phyloP scores from a whole-genome alignment of 2,113 vertebrate species.

The Lates calcarifer region DNA sequence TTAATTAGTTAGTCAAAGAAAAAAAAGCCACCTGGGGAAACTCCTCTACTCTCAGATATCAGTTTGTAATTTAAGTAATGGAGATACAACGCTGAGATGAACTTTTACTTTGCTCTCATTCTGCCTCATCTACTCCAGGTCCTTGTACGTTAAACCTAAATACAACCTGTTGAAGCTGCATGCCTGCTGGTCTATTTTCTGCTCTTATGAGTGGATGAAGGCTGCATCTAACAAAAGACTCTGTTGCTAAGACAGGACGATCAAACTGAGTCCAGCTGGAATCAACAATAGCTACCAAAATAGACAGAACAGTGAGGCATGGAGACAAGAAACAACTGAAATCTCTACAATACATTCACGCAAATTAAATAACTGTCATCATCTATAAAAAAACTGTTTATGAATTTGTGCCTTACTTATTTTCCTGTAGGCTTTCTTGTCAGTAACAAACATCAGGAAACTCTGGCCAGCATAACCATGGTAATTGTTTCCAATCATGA shows the following conservation, averaged over 20 bases:
- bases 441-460: too few relatives aligned
- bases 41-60: background rate
- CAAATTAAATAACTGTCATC: background rate
- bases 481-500: too few relatives aligned
- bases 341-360: background rate
- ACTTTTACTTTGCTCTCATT: background rate
- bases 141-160: background rate
- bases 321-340: background rate
- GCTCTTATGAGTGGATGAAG: background rate
- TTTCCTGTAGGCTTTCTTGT: background rate
- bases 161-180: background rate
- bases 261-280: background rate
- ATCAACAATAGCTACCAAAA: background rate
- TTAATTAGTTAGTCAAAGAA: background rate
- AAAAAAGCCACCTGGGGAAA: background rate
- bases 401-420: background rate
- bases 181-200: constrained; percentile 9
- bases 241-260: background rate
- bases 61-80: background rate
- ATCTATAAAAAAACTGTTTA: background rate
- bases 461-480: too few relatives aligned
- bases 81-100: background rate
- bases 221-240: background rate
- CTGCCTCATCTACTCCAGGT: too few relatives aligned
- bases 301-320: background rate